Evolutionary conservation across 2,113 vertebrate genomes (phyloP).

Genomic region (Mungos mungo): DNA sequence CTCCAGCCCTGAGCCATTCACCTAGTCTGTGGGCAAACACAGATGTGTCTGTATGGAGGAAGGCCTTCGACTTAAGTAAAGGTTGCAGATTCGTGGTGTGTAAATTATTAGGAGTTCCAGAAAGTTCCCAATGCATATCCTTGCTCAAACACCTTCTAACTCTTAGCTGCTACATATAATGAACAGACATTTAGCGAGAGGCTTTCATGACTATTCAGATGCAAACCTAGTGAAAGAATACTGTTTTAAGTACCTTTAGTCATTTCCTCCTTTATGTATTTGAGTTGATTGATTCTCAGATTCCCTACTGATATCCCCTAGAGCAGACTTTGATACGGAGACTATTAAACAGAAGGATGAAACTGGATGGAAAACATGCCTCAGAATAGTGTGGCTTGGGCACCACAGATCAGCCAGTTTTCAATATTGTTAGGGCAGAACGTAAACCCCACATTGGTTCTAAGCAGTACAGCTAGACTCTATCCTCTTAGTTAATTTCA

Average conservation of each 20-base stretch:
- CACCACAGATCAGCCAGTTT: not conserved
- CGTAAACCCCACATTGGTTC: not conserved
- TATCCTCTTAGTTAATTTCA: not conserved
- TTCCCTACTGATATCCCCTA: not conserved
- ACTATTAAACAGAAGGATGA: not conserved
- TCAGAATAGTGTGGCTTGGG: not conserved
- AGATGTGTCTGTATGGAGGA: not conserved
- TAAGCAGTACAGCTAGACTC: not conserved
- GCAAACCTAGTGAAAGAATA: slow-evolving; percentile 37
- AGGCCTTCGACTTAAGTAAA: not conserved
- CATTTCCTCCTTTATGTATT: not conserved
- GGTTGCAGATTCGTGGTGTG: not conserved
- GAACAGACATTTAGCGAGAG: slow-evolving; percentile 33
- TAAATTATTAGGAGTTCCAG: not conserved
- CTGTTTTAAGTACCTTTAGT: not conserved
- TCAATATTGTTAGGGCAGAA: not conserved
- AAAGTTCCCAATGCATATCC: not conserved
- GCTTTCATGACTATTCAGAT: not conserved
- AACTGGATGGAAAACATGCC: not conserved
- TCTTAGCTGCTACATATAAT: slow-evolving; percentile 4
- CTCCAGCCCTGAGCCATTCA: not conserved
- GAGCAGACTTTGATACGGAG: not conserved
- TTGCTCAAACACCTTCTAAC: not conserved
- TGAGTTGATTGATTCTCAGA: not conserved
- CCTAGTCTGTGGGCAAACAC: not conserved